These are phyloP conservation scores for Cebus imitator DNA, from an alignment of 2,113 vertebrate genomes.

Conservation along the genomic window DNA sequence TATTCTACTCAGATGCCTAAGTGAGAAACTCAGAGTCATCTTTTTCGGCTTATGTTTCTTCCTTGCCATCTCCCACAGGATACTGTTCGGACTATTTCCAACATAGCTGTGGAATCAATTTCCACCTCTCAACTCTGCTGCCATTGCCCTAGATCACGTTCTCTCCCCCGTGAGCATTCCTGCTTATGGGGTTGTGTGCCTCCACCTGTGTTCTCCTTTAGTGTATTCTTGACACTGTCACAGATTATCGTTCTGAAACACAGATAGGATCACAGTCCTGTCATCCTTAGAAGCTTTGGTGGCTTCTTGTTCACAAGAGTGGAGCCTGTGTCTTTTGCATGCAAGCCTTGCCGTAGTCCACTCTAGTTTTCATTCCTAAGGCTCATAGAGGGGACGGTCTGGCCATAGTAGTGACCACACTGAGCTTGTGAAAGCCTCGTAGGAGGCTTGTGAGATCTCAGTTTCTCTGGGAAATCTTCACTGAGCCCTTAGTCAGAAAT, in stretches of 20 bases:
- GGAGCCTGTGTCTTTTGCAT: not conserved
- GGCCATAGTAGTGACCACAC: too few relatives aligned
- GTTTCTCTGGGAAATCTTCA: not conserved
- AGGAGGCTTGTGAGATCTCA: not conserved
- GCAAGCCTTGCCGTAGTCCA: not conserved
- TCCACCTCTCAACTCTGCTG: too few relatives aligned
- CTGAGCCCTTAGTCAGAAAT: not conserved
- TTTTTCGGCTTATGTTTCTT: not conserved
- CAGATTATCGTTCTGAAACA: too few relatives aligned
- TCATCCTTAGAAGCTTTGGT: not conserved
- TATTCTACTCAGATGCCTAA: not conserved
- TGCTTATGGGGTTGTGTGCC: not conserved
- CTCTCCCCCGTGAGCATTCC: not conserved
- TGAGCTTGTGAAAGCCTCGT: not conserved
- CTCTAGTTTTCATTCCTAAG: not conserved
- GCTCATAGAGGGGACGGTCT: not conserved
- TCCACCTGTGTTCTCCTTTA: not conserved
- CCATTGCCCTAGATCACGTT: accelerated
- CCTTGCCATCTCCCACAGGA: not conserved
- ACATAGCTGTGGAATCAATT: not conserved
- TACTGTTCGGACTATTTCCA: too few relatives aligned
- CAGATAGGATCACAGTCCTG: not conserved
- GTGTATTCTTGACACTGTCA: not conserved
- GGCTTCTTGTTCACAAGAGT: not conserved
- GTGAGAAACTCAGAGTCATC: not conserved